A percentile compares a stretch with the other conserved stretches of the same genome.
Evolutionary conservation across 2,113 vertebrate genomes (phyloP).

Genomic region (Chloebia gouldiae): DNA sequence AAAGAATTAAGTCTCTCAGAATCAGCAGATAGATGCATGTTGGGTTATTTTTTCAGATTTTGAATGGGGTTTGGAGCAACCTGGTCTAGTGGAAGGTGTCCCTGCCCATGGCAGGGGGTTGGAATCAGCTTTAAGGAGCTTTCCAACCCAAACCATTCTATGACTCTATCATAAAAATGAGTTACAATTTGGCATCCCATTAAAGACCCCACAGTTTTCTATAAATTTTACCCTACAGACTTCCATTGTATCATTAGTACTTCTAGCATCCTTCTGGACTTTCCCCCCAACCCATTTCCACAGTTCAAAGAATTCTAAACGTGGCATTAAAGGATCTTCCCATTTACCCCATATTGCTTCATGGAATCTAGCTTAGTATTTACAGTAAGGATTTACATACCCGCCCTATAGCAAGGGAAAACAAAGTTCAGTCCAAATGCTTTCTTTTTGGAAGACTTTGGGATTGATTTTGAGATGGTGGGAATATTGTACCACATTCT

Average conservation of each 20-base stretch:
- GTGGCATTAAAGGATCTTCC: background rate
- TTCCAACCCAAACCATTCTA: background rate
- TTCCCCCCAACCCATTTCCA: background rate
- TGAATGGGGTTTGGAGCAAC: background rate
- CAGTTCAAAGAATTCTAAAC: background rate
- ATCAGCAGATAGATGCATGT: background rate
- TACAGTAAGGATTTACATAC: background rate
- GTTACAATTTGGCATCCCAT: background rate
- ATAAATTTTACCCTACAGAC: background rate
- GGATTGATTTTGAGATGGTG: background rate
- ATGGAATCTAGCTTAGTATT: accelerated
- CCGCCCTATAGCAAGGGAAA: background rate
- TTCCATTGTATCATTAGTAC: background rate
- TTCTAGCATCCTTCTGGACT: background rate
- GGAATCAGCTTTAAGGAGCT: background rate
- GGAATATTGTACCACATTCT: background rate
- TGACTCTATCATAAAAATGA: background rate
- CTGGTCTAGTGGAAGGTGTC: background rate
- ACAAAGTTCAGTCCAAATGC: background rate
- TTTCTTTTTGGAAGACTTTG: background rate
- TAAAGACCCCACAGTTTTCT: background rate
- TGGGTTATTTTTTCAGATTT: background rate
- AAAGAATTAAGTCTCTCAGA: background rate
- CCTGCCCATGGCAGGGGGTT: background rate
- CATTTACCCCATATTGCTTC: background rate